phyloP scores from a whole-genome alignment of 2,113 vertebrate genomes.

The Proterorhinus semilunaris region DNA sequence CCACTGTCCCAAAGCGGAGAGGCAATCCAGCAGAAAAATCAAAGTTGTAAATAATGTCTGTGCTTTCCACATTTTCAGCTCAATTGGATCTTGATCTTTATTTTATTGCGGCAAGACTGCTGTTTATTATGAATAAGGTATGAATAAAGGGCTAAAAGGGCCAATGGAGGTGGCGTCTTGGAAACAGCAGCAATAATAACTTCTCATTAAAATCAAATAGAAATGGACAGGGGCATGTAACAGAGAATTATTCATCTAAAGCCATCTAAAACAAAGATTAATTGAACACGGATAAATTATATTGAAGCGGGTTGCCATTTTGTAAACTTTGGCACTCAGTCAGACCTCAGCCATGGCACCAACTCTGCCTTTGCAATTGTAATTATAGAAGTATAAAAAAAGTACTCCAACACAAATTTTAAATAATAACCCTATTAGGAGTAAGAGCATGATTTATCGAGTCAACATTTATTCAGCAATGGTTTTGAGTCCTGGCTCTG shows the following conservation, averaged over 20 bases:
- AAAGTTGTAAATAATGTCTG: background rate
- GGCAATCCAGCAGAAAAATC: constrained; percentile 5
- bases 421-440: too few species aligned
- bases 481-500: background rate
- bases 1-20: background rate
- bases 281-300: background rate
- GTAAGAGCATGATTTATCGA: too few species aligned
- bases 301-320: background rate
- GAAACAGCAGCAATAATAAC: background rate
- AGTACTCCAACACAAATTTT: too few species aligned
- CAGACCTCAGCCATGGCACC: background rate
- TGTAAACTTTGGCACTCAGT: background rate
- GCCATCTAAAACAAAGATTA: background rate
- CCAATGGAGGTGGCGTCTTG: background rate
- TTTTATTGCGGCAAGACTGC: background rate
- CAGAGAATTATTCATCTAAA: background rate
- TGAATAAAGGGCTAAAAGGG: background rate
- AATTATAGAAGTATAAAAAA: background rate
- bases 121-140: constrained; percentile 10
- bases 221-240: background rate
- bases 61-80: background rate
- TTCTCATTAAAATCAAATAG: constrained; percentile 9
- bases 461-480: too few species aligned
- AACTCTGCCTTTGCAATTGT: background rate
- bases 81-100: background rate